Evolutionary conservation across 2,888 invertebrate genomes (phyloP), one percentile per base, ranked within the genome.

Genomic region (Halictus ligatus): DNA sequence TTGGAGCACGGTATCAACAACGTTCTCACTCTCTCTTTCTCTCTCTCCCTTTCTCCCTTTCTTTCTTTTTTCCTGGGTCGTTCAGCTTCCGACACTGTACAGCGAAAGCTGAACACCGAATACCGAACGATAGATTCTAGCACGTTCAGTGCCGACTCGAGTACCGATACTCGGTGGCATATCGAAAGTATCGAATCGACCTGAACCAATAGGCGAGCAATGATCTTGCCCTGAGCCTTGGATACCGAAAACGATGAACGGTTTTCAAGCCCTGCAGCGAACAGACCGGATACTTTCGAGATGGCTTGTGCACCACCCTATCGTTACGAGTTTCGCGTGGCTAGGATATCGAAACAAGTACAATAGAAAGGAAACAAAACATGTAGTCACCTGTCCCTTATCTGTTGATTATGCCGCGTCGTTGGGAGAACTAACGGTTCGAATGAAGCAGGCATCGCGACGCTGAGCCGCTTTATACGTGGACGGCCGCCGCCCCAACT

Each of bases 401-500:
- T 48, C 60, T 29, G 74, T 82, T 21, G 74, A 48, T 86, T 78
- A 80, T 80, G 78, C 54, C 76, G 79, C 35, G 80, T 67, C 82
- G 87, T 81, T 78, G 82, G 81, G 73, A 84, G 80, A 71, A 81
- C 74, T 80, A 83, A 83, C 81, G 74, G 88, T 43, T 80, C 69
- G 78, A 89, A 80, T 84, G 89, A 88, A 76, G 75, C 58, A 54
- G 77, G 78, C 77, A 88, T 77, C 78, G 86, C 75, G 86, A 50
- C 84, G 46, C 40, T 69, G 83, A 7, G 2, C 75, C 72, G 79
- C 83, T 90, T 91, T 91, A 86, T 86, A 88, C 80, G 81, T 43
- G 79, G 71, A 72, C 78, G 90, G 88, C 82, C 91, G 86, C 91
- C 91, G 81, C 91, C 90, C 89, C 64, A 84, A 87, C 90, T 85